These are phyloP conservation scores for Drosophila prosaltans DNA, from an alignment of 1,140 invertebrate species.

Conservation along the genomic window DNA sequence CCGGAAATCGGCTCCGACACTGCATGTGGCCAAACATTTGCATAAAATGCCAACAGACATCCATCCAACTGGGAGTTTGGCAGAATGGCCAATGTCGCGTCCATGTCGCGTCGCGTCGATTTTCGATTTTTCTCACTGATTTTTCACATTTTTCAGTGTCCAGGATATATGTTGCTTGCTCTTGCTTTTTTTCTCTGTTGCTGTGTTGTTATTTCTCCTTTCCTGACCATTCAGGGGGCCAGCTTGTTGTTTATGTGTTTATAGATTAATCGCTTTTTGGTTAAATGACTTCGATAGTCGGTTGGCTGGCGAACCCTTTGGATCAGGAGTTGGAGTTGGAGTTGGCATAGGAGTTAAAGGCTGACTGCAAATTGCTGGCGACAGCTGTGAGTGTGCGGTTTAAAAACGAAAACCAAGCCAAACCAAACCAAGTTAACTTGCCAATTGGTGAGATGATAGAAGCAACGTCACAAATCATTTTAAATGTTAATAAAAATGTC, in stretches of 20 bases:
- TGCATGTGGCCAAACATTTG: constrained; percentile 78
- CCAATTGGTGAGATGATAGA: background rate
- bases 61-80: constrained; percentile 12
- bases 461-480: background rate
- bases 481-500: constrained; percentile 3
- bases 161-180: constrained; percentile 23
- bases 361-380: constrained; percentile 17
- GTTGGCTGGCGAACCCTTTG: constrained; percentile 32
- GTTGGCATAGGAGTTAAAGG: background rate
- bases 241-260: constrained; percentile 81
- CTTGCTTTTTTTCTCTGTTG: constrained; percentile 1
- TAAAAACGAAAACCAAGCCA: background rate
- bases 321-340: constrained; percentile 37
- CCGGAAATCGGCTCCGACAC: constrained; percentile 74
- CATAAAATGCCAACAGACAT: constrained; percentile 63
- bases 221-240: constrained; percentile 30
- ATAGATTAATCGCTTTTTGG: constrained; percentile 82
- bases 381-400: constrained; percentile 37
- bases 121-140: constrained; percentile 79
- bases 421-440: background rate
- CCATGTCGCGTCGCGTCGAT: constrained; percentile 45
- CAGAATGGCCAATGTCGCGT: constrained; percentile 20
- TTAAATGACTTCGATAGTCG: constrained; percentile 77
- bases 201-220: background rate
- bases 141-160: constrained; percentile 78